Evolutionary conservation across 2,888 invertebrate species (phyloP), one percentile per base, ranked within the genome.

Genomic region (Polyommatus iphigenia): DNA sequence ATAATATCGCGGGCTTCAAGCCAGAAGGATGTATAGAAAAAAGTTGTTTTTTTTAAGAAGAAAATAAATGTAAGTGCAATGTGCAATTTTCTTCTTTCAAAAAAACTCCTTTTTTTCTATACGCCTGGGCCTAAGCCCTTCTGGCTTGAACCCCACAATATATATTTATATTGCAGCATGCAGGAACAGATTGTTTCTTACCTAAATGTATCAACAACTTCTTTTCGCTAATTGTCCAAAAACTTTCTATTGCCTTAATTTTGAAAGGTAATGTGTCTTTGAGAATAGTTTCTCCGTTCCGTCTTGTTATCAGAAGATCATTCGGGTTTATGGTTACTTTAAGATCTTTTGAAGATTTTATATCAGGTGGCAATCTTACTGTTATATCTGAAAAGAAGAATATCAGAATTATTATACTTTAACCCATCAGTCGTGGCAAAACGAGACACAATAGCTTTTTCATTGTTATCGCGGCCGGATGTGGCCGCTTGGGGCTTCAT

Each of bases 151-250:
- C 7, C 36, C 36, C 36, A 36, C 36, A 13, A 3, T 50, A 50
- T 50, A 50, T 15, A 4, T 50, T 50, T 59, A 8, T 20, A 59
- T 10, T 59, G 59, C n/a, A 59, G 59, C 20, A 36, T 59, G 59
- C n/a, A 59, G 59, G 41, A 36, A 72, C n/a, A 24, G 10, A 24
- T 54, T 29, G 46, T 77, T 72, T 36, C 3, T 80, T 86, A 90
- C 93, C 92, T 88, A 96, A 94, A 87, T 94, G 97, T 92, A 92
- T 95, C 88, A 87, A 95, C 81, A 92, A 93, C 88, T 89, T 95
- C 87, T 85, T 96, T 95, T 87, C 96, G 91, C 90, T 95, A 77
- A 97, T 89, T 77, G 96, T 97, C 98, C 98, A 98, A 82, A 97
- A 95, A 50, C 96, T 96, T 80, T 98, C 97, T 76, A 95, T 95